These are phyloP conservation scores for Sebastes schlegelii DNA, from an alignment of 2,113 vertebrate genomes.

Conservation along the genomic window DNA sequence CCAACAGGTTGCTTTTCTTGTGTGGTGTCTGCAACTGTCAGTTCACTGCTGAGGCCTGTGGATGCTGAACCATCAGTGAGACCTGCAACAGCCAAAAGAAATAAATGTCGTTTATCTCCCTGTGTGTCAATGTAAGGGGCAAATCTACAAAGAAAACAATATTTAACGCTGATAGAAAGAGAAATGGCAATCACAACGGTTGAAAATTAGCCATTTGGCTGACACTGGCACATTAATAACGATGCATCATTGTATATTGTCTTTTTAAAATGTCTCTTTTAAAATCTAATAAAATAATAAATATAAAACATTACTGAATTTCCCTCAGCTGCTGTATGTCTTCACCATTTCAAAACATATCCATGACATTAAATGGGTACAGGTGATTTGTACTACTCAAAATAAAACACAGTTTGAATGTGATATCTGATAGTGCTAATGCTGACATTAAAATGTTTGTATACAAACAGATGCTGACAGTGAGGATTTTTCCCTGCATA, in stretches of 20 bases:
- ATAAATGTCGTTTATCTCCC: not conserved
- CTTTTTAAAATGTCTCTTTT: not conserved
- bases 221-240: not conserved
- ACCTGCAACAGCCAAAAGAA: slow-evolving; percentile 77
- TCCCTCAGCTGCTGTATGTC: not conserved
- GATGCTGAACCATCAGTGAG: slow-evolving; percentile 87
- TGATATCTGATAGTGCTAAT: not conserved
- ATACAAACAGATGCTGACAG: slow-evolving; percentile 12
- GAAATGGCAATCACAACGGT: not conserved
- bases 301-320: not conserved
- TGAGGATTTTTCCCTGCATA: not conserved
- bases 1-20: slow-evolving; percentile 75
- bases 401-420: not conserved
- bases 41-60: slow-evolving; percentile 82
- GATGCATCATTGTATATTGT: not conserved
- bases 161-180: not conserved
- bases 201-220: not conserved
- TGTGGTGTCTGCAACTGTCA: slow-evolving; percentile 64
- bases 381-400: not conserved
- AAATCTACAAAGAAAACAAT: not conserved
- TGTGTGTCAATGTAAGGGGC: not conserved
- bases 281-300: not conserved
- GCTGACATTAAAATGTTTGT: not conserved
- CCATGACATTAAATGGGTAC: not conserved
- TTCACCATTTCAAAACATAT: too few species aligned